Base-by-base conservation (phyloP, 1,140 invertebrate species). In the Sweltsa coloradensis region DNA sequence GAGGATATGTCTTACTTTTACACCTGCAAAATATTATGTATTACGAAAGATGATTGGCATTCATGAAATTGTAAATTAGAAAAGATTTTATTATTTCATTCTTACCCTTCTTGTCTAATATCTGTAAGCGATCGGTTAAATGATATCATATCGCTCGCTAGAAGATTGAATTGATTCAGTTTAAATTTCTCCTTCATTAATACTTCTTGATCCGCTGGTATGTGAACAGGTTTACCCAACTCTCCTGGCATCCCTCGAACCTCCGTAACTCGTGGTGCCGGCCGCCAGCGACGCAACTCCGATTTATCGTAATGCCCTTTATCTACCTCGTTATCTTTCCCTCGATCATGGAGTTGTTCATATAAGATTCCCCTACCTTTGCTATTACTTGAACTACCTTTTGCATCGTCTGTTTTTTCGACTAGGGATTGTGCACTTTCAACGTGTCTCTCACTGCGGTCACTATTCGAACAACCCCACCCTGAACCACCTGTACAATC, bases 131-230 rank as follows among this genome's bases (percentile, higher is more conserved):
- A 92, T 57, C 97, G 74, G 71, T 99, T 99, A 26, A 99, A 65
- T 26, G 93, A 92, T 55, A 99, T 97, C 76, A 90, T 86, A 68
- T 99, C 94, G 66, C 91, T 97, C 37, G 94, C 95, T 62, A 97
- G 68, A 51, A 99, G 71, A 71, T 99, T 99, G 68, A 99, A 99
- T 70, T 99, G 93, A 72, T 98, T 97, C 52, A 93, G 74, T 65
- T 95, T 94, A 66, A 97, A 97, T 61, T 92, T 90, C 56, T 96
- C 89, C 68, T 94, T 85, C 73, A 93, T 89, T 24, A 89, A 65
- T 37, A 78, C 79, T 58, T 96, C 85, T 61, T 86, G 77, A 18
- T 89, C 82, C 3, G 81, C 67, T 22, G 89, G 81, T 56, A 96
- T 86, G 51, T 81, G 77, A 4, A 97, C 93, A 23, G 89, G 78